Conservation (phyloP, 2,113 vertebrate genomes). For the Neoarius graeffei region DNA sequence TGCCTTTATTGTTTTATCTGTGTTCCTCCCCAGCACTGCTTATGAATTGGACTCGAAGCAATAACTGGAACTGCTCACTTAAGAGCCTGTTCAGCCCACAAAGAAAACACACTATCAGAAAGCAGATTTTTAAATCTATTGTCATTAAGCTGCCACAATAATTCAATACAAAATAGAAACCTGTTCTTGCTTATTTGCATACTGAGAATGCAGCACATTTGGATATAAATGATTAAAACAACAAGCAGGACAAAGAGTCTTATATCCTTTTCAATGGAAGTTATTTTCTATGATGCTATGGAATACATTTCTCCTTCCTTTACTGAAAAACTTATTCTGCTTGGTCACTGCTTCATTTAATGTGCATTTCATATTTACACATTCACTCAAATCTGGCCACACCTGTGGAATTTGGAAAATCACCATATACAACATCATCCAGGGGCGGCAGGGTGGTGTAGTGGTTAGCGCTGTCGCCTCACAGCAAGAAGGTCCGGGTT, state of each 20-base stretch:
- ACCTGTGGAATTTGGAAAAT: neutral
- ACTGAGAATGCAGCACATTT: neutral
- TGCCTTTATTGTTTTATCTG: neutral
- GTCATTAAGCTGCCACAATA: neutral
- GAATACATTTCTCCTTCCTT: neutral
- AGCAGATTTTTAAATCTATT: slow-evolving; percentile 13
- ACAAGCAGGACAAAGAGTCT: neutral
- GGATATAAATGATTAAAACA: neutral
- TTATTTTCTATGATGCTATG: neutral
- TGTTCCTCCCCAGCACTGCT: neutral
- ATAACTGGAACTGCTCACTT: slow-evolving; percentile 13
- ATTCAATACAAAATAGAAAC: neutral
- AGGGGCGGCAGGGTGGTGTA: too few species aligned
- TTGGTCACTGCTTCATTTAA: neutral
- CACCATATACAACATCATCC: neutral
- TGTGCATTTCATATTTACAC: neutral
- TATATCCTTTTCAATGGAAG: neutral
- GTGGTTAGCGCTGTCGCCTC: too few species aligned
- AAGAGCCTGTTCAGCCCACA: slow-evolving; percentile 5
- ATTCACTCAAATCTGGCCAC: neutral
- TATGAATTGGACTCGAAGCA: neutral
- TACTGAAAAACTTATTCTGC: neutral
- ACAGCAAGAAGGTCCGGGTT: too few species aligned
- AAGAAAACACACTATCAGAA: neutral
- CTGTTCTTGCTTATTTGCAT: neutral